A percentile compares a stretch with the other conserved stretches of the same genome.
phyloP scores from a whole-genome alignment of 1,140 invertebrate genomes.

The Lepidurus packardi region DNA sequence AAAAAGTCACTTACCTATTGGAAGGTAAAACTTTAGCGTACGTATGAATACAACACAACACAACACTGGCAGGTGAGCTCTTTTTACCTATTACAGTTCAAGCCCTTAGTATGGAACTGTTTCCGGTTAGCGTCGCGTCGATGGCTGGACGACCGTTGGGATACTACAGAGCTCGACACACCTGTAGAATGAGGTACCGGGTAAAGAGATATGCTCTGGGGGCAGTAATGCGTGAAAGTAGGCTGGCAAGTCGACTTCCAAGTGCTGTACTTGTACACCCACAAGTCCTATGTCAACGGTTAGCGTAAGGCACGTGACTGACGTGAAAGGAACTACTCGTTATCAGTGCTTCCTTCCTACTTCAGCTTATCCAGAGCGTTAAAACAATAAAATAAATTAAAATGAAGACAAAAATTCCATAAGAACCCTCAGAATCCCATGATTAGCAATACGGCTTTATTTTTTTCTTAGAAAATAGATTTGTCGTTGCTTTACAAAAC shows the following conservation, averaged over 20 bases:
- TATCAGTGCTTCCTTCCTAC: neutral
- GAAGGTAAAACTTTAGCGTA: neutral
- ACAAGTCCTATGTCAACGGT: neutral
- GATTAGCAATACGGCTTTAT: conserved; percentile 22
- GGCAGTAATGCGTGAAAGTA: neutral
- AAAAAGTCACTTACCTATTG: neutral
- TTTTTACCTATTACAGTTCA: neutral
- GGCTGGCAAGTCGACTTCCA: neutral
- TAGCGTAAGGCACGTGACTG: neutral
- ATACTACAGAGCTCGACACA: conserved; percentile 3
- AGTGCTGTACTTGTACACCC: neutral
- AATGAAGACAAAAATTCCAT: too few relatives aligned
- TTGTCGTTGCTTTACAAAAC: conserved; percentile 22
- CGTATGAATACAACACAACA: neutral
- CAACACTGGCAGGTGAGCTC: neutral
- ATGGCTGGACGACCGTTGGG: conserved; percentile 16
- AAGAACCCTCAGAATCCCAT: too few relatives aligned
- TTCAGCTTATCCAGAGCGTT: neutral
- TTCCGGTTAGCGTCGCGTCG: conserved; percentile 5
- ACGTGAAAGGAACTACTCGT: neutral
- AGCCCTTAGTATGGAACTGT: neutral
- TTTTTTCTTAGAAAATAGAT: conserved; percentile 20
- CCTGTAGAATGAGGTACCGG: neutral
- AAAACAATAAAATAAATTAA: too few relatives aligned
- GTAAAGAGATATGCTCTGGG: neutral